Percentiles rank a stretch among this genome's conserved stretches.
Conservation (phyloP, 2,888 invertebrate genomes). For the Lasioglossum leucozonium region DNA sequence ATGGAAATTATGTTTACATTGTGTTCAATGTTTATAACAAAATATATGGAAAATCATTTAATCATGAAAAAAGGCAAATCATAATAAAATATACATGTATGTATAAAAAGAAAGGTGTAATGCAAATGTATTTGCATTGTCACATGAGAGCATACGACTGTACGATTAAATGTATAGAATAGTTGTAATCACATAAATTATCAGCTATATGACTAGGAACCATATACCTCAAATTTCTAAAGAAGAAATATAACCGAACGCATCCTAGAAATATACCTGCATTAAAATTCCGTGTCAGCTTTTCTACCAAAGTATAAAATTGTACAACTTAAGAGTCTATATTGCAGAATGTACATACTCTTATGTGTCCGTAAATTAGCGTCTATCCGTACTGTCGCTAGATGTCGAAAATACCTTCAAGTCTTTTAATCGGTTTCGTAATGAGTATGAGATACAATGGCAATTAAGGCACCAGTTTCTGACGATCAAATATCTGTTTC, state of each 20-base stretch:
- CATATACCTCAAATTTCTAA: constrained; percentile 42
- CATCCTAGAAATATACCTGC: constrained; percentile 27
- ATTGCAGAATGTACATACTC: constrained; percentile 60
- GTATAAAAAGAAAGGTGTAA: constrained; percentile 19
- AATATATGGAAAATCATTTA: constrained; percentile 21
- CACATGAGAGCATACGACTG: constrained; percentile 28
- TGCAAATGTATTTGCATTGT: constrained; percentile 24
- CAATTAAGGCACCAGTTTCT: constrained; percentile 54
- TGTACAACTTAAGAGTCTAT: constrained; percentile 48
- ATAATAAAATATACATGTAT: constrained; percentile 25
- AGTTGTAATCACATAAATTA: constrained; percentile 45
- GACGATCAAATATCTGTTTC: constrained; percentile 22
- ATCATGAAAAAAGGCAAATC: neutral
- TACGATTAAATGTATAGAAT: constrained; percentile 21
- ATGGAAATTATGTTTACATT: constrained; percentile 15
- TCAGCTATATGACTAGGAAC: constrained; percentile 60
- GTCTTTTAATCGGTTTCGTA: constrained; percentile 21
- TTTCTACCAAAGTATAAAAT: constrained; percentile 35
- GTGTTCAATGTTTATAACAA: constrained; percentile 8
- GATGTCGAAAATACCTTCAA: constrained; percentile 11
- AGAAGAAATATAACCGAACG: constrained; percentile 37
- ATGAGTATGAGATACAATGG: constrained; percentile 30
- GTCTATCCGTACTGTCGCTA: constrained; percentile 3
- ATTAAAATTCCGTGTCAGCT: constrained; percentile 13
- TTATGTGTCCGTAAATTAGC: constrained; percentile 27